These are phyloP conservation scores for Chaetura pelagica DNA, from an alignment of 2,113 vertebrate genomes.

Conservation along the genomic window DNA sequence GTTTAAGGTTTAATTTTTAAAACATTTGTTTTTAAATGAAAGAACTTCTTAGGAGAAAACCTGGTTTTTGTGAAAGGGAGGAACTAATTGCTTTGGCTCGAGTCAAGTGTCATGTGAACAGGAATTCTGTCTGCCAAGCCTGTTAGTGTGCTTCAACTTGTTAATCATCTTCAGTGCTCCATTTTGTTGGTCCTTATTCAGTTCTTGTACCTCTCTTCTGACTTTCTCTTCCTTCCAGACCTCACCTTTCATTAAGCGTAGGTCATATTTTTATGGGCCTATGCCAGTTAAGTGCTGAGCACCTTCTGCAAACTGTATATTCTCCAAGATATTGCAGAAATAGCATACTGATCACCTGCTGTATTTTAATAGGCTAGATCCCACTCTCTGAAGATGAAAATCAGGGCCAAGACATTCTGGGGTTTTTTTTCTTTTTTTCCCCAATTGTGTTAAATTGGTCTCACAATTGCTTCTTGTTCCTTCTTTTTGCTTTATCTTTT, in stretches of 20 bases:
- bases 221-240: not conserved
- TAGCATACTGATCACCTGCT: not conserved
- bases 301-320: not conserved
- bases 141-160: not conserved
- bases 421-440: rapidly evolving
- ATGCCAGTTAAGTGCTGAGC: not conserved
- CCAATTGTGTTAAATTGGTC: not conserved
- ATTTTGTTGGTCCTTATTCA: not conserved
- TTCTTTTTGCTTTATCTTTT: not conserved
- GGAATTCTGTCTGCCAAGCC: not conserved
- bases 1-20: not conserved
- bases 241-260: not conserved
- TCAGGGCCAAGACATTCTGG: not conserved
- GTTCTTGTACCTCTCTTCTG: not conserved
- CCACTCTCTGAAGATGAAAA: not conserved
- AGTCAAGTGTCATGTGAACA: not conserved
- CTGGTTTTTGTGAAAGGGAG: not conserved
- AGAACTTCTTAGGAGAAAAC: not conserved
- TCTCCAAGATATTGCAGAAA: too few relatives aligned
- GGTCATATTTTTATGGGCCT: not conserved
- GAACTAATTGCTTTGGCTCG: not conserved
- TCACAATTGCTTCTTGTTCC: not conserved
- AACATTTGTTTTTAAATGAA: conserved; percentile 11
- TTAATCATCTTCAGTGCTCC: not conserved
- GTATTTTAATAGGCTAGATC: not conserved